A percentile compares a stretch with the other conserved stretches of the same genome.
These are phyloP conservation scores for Rachycentron canadum DNA, from an alignment of 2,797 vertebrate species.

Conservation along the genomic window DNA sequence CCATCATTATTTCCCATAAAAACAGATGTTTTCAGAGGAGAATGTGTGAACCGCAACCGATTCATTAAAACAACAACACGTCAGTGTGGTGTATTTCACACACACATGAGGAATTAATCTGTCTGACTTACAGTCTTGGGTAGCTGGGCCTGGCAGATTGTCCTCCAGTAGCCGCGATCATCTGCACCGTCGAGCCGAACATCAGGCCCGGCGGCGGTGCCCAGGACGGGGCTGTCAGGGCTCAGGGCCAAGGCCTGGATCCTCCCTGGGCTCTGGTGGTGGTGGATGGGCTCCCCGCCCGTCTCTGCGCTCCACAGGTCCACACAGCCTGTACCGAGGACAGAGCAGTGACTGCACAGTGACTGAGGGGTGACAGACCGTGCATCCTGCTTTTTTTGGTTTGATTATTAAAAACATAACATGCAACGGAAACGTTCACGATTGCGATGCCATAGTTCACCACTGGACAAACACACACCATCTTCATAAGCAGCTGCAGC, in stretches of 20 bases:
- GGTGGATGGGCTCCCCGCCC: conserved; percentile 89
- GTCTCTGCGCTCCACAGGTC: conserved; percentile 93
- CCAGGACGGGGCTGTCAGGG: conserved; percentile 81
- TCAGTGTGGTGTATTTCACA: background rate
- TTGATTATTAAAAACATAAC: background rate
- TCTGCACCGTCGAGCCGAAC: conserved; percentile 87
- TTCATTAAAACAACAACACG: conserved; percentile 24
- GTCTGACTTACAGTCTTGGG: conserved; percentile 89
- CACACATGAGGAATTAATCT: background rate
- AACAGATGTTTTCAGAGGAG: background rate
- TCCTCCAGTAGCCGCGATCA: conserved; percentile 91
- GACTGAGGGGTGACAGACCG: too few species aligned
- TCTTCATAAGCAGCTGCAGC: conserved; percentile 93
- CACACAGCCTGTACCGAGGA: conserved; percentile 84
- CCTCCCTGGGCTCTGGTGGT: conserved; percentile 88
- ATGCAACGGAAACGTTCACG: background rate
- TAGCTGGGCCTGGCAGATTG: conserved; percentile 82
- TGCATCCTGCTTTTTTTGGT: background rate
- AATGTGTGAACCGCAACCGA: conserved; percentile 1
- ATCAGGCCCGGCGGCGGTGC: conserved; percentile 87
- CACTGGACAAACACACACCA: conserved; percentile 75
- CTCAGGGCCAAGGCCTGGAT: conserved; percentile 89
- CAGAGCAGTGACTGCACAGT: background rate
- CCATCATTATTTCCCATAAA: background rate
- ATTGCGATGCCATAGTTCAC: background rate